Percentiles rank a stretch among this genome's conserved stretches.
These are phyloP conservation scores for Isotomurus palustris DNA, from an alignment of 2,888 invertebrate genomes.

Conservation along the genomic window DNA sequence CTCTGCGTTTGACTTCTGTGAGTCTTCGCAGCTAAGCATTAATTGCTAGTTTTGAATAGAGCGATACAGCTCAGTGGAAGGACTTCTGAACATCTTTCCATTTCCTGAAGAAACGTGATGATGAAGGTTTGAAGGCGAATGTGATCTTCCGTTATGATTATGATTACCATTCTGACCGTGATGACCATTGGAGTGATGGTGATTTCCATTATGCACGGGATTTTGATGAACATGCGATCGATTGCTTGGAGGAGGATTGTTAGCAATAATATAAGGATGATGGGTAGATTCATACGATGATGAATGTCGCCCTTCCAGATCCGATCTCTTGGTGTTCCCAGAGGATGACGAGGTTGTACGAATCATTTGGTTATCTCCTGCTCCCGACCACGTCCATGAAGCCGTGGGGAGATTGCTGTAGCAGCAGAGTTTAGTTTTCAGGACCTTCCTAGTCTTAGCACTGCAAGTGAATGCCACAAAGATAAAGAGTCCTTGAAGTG, in stretches of 20 bases:
- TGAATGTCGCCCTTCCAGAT: slow-evolving; percentile 35
- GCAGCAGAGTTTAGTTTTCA: slow-evolving; percentile 38
- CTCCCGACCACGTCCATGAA: slow-evolving; percentile 46
- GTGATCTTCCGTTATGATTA: neutral
- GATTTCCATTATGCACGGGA: slow-evolving; percentile 25
- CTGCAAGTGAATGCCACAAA: slow-evolving; percentile 54
- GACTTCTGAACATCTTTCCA: slow-evolving; percentile 42
- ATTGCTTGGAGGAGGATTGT: slow-evolving; percentile 16
- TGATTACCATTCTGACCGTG: neutral
- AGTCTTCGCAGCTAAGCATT: no score
- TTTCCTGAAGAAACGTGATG: slow-evolving; percentile 13
- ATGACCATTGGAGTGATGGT: slow-evolving; percentile 11
- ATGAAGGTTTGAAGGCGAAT: neutral
- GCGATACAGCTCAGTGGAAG: slow-evolving; percentile 39
- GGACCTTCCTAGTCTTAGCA: slow-evolving; percentile 49
- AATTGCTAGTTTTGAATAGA: slow-evolving; percentile 27
- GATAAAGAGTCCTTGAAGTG: slow-evolving; percentile 54
- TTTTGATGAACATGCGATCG: slow-evolving; percentile 21
- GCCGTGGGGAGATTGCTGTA: slow-evolving; percentile 29
- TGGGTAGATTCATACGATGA: slow-evolving; percentile 33
- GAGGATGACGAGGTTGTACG: slow-evolving; percentile 40
- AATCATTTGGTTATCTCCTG: slow-evolving; percentile 36
- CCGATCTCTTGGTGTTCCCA: slow-evolving; percentile 39
- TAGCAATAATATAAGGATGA: slow-evolving; percentile 26
- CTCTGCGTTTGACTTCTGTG: no score